Conservation (phyloP, 1,140 invertebrate genomes). For the Temnothorax nylanderi region DNA sequence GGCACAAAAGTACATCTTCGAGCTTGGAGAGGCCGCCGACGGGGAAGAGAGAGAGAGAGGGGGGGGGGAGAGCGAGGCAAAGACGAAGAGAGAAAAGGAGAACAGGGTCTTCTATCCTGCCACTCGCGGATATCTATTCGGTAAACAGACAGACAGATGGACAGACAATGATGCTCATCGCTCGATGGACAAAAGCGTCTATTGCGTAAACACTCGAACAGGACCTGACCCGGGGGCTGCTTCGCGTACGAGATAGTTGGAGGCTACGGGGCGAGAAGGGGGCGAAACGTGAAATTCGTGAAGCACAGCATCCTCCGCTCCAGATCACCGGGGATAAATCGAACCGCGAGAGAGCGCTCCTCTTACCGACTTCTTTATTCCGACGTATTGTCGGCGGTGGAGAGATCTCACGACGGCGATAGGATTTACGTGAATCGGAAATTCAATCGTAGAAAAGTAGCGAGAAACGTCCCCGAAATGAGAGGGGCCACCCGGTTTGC, state of each 20-base stretch:
- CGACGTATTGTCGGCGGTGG: constrained; percentile 43
- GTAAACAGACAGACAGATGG: constrained; percentile 82
- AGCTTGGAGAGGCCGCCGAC: constrained; percentile 52
- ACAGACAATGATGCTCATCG: constrained; percentile 85
- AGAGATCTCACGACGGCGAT: constrained; percentile 49
- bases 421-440: constrained; percentile 59
- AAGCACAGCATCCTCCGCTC: constrained; percentile 37
- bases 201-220: constrained; percentile 85
- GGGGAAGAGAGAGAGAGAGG: constrained; percentile 45
- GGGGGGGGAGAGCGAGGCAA: background rate
- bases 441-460: constrained; percentile 60
- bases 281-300: constrained; percentile 60
- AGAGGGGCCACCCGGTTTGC: constrained; percentile 39
- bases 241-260: constrained; percentile 52
- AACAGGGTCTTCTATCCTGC: constrained; percentile 51
- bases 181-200: constrained; percentile 85
- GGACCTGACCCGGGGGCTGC: constrained; percentile 68
- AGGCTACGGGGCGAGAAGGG: constrained; percentile 16
- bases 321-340: constrained; percentile 48
- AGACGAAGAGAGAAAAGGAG: constrained; percentile 15
- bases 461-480: constrained; percentile 49
- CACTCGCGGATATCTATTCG: constrained; percentile 82
- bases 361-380: constrained; percentile 57
- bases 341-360: constrained; percentile 44
- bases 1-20: constrained; percentile 82